phyloP scores from a whole-genome alignment of 1,140 invertebrate species.

The Drosophila nannoptera region DNA sequence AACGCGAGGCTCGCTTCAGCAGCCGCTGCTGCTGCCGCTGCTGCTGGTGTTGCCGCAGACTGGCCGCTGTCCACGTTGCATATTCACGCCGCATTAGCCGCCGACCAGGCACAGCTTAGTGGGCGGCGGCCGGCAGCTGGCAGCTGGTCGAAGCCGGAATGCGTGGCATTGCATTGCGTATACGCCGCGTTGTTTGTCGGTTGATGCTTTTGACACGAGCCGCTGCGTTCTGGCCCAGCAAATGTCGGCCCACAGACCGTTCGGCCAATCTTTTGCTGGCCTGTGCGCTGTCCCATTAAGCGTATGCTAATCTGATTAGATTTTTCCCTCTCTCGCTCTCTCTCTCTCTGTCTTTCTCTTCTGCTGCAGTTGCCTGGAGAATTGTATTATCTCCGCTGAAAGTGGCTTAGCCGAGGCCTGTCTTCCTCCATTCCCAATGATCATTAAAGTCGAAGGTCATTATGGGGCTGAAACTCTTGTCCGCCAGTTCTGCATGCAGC shows the following conservation, averaged over 20 bases:
- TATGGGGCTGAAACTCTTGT: not conserved
- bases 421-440: no score
- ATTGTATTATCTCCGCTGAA: no score
- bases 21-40: conserved; percentile 14
- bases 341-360: no score
- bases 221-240: conserved; percentile 34
- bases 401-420: no score
- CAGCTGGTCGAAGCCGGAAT: conserved; percentile 23
- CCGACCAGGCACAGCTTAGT: conserved; percentile 33
- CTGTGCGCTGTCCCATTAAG: conserved; percentile 38
- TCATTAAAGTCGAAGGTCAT: no score
- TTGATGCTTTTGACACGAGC: conserved; percentile 75
- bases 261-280: conserved; percentile 11
- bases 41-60: conserved; percentile 16
- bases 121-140: not conserved
- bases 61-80: conserved; percentile 46
- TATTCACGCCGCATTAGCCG: conserved; percentile 74
- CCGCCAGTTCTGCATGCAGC: conserved; percentile 1
- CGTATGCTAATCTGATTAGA: conserved; percentile 70
- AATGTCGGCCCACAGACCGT: not conserved
- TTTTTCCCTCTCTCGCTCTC: conserved; percentile 19
- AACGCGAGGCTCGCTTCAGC: conserved; percentile 30
- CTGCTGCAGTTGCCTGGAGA: no score
- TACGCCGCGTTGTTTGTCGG: conserved; percentile 56
- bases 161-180: conserved; percentile 35